Evolutionary conservation across 2,113 vertebrate genomes (phyloP), one percentile per base, ranked within the genome.

Genomic region (Pterocles gutturalis): DNA sequence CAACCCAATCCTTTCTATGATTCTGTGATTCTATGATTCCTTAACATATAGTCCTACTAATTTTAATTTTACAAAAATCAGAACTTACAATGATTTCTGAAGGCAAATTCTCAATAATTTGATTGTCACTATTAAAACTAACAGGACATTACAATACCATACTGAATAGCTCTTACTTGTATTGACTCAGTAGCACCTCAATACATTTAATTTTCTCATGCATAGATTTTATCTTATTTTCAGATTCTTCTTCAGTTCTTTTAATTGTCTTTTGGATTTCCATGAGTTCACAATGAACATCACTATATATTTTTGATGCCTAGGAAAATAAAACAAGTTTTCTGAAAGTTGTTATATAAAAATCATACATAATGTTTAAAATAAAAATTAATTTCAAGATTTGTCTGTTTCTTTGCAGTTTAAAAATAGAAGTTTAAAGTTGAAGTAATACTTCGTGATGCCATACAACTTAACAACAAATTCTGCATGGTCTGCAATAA

Each of bases 141-240:
- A 70, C 5, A 65, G 10, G 15, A 53, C 26, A 41, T 62, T 43
- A 15, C 43, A 71, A 65, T 11, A 31, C 4, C 7, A 34, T 36
- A 60, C 11, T 53, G 38, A 84, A 88, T 38, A 87, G 17, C 7
- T 83, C 98, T 98, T 97, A 99, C 98, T 95, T 46, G 86, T 33
- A 96, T 12, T 95, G 72, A 36, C 57, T 82, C 34, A 98, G 90
- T 24, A 94, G 49, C 73, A 66, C 75, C 54, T 91, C 93, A 83
- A 76, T 17, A 11, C 21, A 48, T 53, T 58, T 45, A 71, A 97
- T 91, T 46, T 75, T 83, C 7, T 66, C 25, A 57, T 60, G 58
- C 66, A 97, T 48, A 41, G 28, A 88, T 17, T 29, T 53, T 72
- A 66, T 97, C 85, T 98, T 96, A 25, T 87, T 80, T 55, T 96